phyloP scores from a whole-genome alignment of 2,113 vertebrate species.

The Hiodon alosoides region DNA sequence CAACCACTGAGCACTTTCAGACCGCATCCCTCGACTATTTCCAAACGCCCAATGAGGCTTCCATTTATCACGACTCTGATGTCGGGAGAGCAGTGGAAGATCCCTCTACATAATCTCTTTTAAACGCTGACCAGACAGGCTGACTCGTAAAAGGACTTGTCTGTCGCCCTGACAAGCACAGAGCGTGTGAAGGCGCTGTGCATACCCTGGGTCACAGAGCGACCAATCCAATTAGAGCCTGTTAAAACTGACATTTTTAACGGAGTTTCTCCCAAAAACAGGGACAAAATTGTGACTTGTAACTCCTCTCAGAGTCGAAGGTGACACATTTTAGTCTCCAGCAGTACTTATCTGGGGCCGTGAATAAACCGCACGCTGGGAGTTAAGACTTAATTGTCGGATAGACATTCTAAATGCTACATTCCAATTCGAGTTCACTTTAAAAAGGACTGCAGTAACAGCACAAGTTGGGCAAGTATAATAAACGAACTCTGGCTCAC shows the following conservation, averaged over 20 bases:
- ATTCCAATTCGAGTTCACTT: too few relatives aligned
- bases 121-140: constrained; percentile 17
- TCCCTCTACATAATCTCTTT: constrained; percentile 22
- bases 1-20: neutral
- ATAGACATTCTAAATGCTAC: too few relatives aligned
- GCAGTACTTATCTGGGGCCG: neutral
- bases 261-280: constrained; percentile 28
- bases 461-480: too few relatives aligned
- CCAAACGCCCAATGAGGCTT: neutral
- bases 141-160: constrained; percentile 2
- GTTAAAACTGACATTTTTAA: constrained; percentile 31
- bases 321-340: neutral
- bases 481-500: too few relatives aligned
- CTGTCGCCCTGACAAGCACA: constrained; percentile 17
- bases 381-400: too few relatives aligned
- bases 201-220: constrained; percentile 3
- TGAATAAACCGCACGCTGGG: too few relatives aligned
- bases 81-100: neutral
- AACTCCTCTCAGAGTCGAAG: neutral
- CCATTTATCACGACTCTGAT: neutral
- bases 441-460: too few relatives aligned
- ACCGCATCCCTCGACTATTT: neutral
- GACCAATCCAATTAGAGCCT: constrained; percentile 38
- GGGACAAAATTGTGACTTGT: constrained; percentile 22
- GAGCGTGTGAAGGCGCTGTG: constrained; percentile 14